Evolutionary conservation across 64 coral and sea anemone species (phyloP), one percentile per base, ranked within the genome.

Genomic region (Montipora foliosa): DNA sequence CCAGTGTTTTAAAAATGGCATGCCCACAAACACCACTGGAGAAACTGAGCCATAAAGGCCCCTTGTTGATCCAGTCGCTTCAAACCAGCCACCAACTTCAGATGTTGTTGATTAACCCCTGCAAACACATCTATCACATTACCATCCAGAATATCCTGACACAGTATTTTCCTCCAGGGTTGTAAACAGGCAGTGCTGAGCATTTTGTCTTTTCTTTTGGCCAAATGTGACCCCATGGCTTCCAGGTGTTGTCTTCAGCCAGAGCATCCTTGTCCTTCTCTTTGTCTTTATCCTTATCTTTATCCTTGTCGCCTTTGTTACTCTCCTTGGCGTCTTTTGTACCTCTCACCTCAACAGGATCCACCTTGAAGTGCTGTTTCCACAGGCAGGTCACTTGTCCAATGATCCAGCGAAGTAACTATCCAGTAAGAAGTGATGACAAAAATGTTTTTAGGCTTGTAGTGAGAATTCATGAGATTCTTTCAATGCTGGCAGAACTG

Each of bases 91-190:
- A 0, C 37, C 37, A 37, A 37, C 37, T 37, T 37, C 37, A 37
- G 37, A 37, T 37, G 2, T 2, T 37, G 0, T 37, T 37, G 37
- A 37, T 29, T 29, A 37, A 37, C 37, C 37, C 37, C 37, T 37
- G 2, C 37, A 37, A 37, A 84, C 8, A 20, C 7, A 75, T 24
- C 5, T 51, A 77, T 37, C 74, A 37, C 15, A 91, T 84, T 85
- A 96, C 97, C 97, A 98, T 90, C 97, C 97, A 98, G 74, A 91
- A 96, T n/a, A 98, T 75, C 60, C 85, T 91, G 49, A 98, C 84
- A 44, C 87, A 95, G 84, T 98, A 98, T 80, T 98, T 98, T 21
- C 97, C 97, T 47, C 94, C 94, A 76, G 97, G 88, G 50, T 98
- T 98, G 49, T 96, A 98, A 17, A 98, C 74, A 29, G 94, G 94